Base-by-base conservation (phyloP, 2,113 vertebrate genomes). In the Microtus ochrogaster region DNA sequence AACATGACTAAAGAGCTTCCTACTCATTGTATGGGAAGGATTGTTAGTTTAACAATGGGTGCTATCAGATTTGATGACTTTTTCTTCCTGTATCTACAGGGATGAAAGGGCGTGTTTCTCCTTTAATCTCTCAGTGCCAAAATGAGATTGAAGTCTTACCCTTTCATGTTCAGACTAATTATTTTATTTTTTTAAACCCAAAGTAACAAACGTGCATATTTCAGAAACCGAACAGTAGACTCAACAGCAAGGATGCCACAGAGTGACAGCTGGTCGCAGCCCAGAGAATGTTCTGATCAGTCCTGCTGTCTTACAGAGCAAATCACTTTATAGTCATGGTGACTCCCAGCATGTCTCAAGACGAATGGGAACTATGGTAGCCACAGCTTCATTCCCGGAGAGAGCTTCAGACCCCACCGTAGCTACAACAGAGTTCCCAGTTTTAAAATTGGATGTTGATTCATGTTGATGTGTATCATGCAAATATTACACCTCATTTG, bases 401-500 rank as follows among this genome's bases (percentile, higher is more conserved):
- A 0, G 84, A 36, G 3, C 24, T 0, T 26, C n/a, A 9, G 55
- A 33, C 82, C 44, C 47, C 11, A 14, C 84, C 63, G 36, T n/a
- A 66, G 30, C 30, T 36, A 36, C 63, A 36, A 44, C 63, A 28
- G 28, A 68, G 21, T 89, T 83, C 47, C 96, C 44, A 24, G 33
- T 44, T 97, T 89, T 70, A 52, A 91, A 95, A 94, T 26, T 65
- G 19, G 44, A 70, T 94, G 24, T 68, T 90, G 90, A 81, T 61
- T 33, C 90, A 39, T 81, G 36, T 76, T 63, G 63, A 49, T 70
- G 33, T 76, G 78, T 94, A 92, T 92, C 94, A 95, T 91, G 93
- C 65, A 97, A 98, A 96, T 96, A 16, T 84, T 72, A 55, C 79
- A 11, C 26, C 68, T 72, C 47, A 96, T 95, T 96, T 96, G 92